Percentiles rank a stretch among this genome's conserved stretches.
Evolutionary conservation across 2,113 vertebrate species (phyloP).

Genomic region (Ciconia boyciana): DNA sequence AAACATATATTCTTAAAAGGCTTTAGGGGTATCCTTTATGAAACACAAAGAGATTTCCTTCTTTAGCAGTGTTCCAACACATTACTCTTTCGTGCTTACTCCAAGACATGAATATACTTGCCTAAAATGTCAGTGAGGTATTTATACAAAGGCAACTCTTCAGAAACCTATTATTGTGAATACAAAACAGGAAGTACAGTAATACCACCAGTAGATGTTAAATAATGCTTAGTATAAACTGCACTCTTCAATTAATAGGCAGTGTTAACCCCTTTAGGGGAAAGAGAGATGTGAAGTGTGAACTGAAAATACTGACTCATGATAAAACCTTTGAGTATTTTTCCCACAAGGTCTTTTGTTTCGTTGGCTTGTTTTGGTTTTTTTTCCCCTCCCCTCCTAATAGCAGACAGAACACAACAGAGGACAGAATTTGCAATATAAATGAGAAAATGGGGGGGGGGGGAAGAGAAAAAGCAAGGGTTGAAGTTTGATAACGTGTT

Average conservation of each 20-base stretch:
- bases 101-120: slow-evolving; percentile 88
- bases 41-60: slow-evolving; percentile 88
- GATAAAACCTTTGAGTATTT: neutral
- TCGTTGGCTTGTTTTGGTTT: neutral
- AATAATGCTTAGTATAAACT: slow-evolving; percentile 69
- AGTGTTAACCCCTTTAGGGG: slow-evolving; percentile 50
- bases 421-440: neutral
- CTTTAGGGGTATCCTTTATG: slow-evolving; percentile 69
- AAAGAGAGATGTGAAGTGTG: neutral
- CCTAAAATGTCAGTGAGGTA: slow-evolving; percentile 84
- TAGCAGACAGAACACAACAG: neutral
- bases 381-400: neutral
- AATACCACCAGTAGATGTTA: slow-evolving; percentile 63
- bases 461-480: neutral
- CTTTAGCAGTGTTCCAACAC: slow-evolving; percentile 85
- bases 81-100: slow-evolving; percentile 81
- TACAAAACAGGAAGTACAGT: slow-evolving; percentile 75
- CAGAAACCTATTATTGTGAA: slow-evolving; percentile 76
- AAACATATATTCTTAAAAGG: slow-evolving; percentile 67
- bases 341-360: slow-evolving; percentile 2
- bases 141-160: slow-evolving; percentile 86
- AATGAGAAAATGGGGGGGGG: neutral
- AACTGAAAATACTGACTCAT: slow-evolving; percentile 47
- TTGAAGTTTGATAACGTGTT: neutral
- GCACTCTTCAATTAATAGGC: slow-evolving; percentile 45